Percentiles rank a stretch among this genome's conserved stretches.
Conservation (phyloP, 1,140 invertebrate species). For the Atta cephalotes region DNA sequence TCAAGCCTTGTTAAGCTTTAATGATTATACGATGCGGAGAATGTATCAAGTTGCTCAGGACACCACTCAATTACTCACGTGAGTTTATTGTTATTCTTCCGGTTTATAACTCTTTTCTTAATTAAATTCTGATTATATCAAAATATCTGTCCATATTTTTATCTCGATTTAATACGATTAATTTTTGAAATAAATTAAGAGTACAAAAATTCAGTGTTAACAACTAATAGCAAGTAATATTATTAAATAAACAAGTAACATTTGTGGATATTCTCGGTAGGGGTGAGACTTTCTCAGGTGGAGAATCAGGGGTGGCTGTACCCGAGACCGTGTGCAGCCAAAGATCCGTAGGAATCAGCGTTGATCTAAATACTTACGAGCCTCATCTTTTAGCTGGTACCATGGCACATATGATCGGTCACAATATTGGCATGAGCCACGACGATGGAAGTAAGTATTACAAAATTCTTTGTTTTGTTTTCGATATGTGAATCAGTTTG, state of each 20-base stretch:
- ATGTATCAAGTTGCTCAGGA: conserved; percentile 94
- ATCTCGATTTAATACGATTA: background rate
- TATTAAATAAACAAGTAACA: background rate
- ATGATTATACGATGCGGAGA: conserved; percentile 94
- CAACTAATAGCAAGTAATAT: background rate
- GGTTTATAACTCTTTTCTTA: background rate
- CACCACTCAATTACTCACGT: conserved; percentile 97
- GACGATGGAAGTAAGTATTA: conserved; percentile 92
- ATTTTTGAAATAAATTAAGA: background rate
- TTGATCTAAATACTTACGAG: conserved; percentile 96
- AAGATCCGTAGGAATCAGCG: conserved; percentile 96
- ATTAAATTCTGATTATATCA: no score
- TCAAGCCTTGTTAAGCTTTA: conserved; percentile 94
- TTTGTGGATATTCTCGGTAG: conserved; percentile 84
- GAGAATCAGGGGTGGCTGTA: conserved; percentile 96
- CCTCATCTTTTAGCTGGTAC: conserved; percentile 97
- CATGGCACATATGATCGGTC: conserved; percentile 98
- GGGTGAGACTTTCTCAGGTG: conserved; percentile 93
- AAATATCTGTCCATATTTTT: background rate
- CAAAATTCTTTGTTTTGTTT: background rate
- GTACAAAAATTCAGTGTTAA: background rate
- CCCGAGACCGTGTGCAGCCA: conserved; percentile 96
- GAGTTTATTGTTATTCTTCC: conserved; percentile 83
- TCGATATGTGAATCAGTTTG: background rate
- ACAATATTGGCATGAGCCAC: conserved; percentile 98